Conservation (phyloP, 2,888 invertebrate species). For the Amphipoea oculea region DNA sequence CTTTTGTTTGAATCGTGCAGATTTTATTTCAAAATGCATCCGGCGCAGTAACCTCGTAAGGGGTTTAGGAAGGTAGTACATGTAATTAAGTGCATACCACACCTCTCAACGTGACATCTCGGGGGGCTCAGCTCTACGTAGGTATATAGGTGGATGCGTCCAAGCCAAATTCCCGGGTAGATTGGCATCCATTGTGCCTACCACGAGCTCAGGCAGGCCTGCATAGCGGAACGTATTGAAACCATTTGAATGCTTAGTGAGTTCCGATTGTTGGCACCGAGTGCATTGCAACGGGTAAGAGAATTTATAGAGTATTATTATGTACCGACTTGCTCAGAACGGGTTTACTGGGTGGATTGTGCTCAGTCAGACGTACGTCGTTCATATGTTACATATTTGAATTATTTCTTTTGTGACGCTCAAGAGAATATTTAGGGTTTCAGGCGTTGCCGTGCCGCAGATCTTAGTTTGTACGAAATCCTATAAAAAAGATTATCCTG, state of each 20-base stretch:
- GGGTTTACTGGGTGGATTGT: conserved; percentile 40
- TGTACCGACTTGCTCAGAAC: conserved; percentile 46
- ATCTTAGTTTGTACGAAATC: background rate
- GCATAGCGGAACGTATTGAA: conserved; percentile 81
- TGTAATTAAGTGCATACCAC: conserved; percentile 64
- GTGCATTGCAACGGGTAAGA: conserved; percentile 64
- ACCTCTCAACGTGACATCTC: conserved; percentile 56
- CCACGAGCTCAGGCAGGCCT: conserved; percentile 70
- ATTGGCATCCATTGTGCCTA: conserved; percentile 87
- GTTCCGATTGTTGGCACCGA: conserved; percentile 79
- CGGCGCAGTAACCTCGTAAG: background rate
- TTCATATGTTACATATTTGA: conserved; percentile 9
- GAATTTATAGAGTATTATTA: conserved; percentile 65
- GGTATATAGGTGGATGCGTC: conserved; percentile 71
- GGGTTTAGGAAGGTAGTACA: conserved; percentile 26
- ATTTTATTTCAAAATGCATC: conserved; percentile 9
- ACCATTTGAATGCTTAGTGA: conserved; percentile 85
- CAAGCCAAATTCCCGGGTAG: conserved; percentile 84
- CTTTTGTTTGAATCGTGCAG: conserved; percentile 24
- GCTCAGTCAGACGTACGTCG: conserved; percentile 21
- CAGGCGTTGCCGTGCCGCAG: background rate
- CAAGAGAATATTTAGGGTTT: background rate
- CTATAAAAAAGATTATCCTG: background rate
- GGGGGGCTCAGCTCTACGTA: conserved; percentile 37
- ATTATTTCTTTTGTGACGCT: conserved; percentile 20